Evolutionary conservation across 2,797 vertebrate genomes (phyloP).

Genomic region (Eupleurogrammus muticus): DNA sequence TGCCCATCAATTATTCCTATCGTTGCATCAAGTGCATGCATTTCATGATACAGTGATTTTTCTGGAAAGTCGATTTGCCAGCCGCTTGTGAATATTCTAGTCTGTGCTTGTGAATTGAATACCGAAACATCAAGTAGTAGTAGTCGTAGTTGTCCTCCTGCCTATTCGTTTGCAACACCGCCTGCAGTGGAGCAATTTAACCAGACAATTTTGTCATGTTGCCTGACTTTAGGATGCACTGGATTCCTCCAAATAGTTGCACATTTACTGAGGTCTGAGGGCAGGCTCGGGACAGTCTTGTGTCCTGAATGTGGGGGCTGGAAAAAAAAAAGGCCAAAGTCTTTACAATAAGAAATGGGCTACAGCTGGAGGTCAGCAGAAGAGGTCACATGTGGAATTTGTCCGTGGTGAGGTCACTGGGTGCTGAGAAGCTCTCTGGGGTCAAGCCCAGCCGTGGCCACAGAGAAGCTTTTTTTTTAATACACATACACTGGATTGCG

Average conservation of each 20-base stretch:
- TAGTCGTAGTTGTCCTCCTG: too few species aligned
- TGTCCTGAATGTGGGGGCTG: background rate
- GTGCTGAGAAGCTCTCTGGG: conserved; percentile 34
- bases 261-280: conserved; percentile 1
- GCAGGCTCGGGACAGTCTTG: background rate
- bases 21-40: background rate
- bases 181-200: background rate
- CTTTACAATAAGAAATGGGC: conserved; percentile 30
- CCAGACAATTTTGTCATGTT: conserved; percentile 2
- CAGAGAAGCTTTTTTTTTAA: conserved; percentile 6
- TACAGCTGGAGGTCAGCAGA: conserved; percentile 51
- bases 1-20: background rate
- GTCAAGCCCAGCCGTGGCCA: conserved; percentile 21
- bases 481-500: conserved; percentile 75
- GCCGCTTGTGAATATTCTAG: background rate
- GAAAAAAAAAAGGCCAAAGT: conserved; percentile 8
- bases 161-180: background rate
- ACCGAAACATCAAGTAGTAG: too few species aligned
- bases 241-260: conserved; percentile 1
- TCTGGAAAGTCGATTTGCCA: too few species aligned
- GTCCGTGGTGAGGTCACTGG: conserved; percentile 48
- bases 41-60: background rate
- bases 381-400: conserved; percentile 55
- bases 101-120: background rate
- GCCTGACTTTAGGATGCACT: background rate